Conservation (phyloP, 2,888 invertebrate genomes). For the Phytoseiulus persimilis region DNA sequence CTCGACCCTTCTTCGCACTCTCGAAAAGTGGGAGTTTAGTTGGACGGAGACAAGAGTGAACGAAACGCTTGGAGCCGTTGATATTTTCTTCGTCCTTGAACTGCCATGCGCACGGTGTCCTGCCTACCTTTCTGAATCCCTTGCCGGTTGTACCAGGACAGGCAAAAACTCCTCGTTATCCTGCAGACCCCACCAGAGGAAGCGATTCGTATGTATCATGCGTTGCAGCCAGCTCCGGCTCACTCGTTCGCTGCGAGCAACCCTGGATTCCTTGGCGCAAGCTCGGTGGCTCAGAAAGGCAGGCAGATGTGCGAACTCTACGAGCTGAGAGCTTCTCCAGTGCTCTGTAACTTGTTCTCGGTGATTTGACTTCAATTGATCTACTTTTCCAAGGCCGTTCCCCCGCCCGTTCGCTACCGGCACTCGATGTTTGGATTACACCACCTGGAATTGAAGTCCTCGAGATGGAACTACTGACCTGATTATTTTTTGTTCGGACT, state of each 20-base stretch:
- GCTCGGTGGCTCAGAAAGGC: background rate
- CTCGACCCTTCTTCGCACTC: too few species aligned
- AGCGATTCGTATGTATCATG: background rate
- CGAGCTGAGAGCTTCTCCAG: background rate
- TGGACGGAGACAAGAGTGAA: background rate
- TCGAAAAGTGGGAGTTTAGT: too few species aligned
- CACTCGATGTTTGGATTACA: background rate
- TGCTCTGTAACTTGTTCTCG: background rate
- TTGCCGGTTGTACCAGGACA: background rate
- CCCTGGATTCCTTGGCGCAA: background rate
- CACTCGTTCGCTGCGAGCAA: background rate
- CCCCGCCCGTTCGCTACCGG: background rate
- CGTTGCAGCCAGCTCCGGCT: background rate
- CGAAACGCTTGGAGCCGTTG: background rate
- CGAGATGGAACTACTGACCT: background rate
- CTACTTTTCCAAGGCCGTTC: background rate
- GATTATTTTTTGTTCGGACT: background rate
- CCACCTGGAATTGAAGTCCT: background rate
- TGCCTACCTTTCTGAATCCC: background rate
- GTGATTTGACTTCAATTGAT: slow-evolving; percentile 5
- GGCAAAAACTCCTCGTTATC: background rate
- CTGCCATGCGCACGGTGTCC: slow-evolving; percentile 5
- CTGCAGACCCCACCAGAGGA: background rate
- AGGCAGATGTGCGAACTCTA: background rate
- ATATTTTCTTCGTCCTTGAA: background rate